A percentile compares a stretch with the other conserved stretches of the same genome.
phyloP scores from a whole-genome alignment of 1,140 invertebrate genomes.

The Philaenus spumarius region DNA sequence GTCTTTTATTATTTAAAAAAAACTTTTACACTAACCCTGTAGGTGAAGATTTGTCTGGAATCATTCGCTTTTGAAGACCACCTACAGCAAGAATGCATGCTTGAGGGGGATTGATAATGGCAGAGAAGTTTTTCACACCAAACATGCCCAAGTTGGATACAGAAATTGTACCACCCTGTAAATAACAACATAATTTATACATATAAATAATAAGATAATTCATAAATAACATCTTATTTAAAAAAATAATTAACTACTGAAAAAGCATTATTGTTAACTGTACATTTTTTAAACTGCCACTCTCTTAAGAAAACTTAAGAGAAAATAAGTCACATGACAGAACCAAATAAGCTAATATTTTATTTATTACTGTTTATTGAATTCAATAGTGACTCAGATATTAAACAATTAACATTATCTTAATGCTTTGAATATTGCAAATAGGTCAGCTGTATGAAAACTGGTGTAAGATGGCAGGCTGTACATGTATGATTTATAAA shows the following conservation, averaged over 20 bases:
- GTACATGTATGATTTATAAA: too few species aligned
- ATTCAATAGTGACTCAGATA: too few species aligned
- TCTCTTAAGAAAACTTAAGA: too few species aligned
- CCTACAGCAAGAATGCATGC: slow-evolving; percentile 61
- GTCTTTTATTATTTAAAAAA: neutral
- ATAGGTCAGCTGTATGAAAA: too few species aligned
- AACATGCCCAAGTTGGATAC: slow-evolving; percentile 99
- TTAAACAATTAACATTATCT: too few species aligned
- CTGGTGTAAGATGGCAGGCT: too few species aligned
- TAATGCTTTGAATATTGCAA: too few species aligned
- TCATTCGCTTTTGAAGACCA: slow-evolving; percentile 3
- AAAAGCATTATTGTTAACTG: neutral
- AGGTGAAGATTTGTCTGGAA: too few species aligned
- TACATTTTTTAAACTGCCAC: too few species aligned
- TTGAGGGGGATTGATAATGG: slow-evolving; percentile 89
- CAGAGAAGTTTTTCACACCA: slow-evolving; percentile 78
- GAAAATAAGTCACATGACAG: too few species aligned
- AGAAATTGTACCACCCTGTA: slow-evolving; percentile 76
- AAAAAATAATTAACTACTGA: neutral
- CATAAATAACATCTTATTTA: neutral
- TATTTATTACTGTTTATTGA: too few species aligned
- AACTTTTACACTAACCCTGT: slow-evolving; percentile 1
- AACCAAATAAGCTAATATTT: too few species aligned
- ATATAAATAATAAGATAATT: slow-evolving; percentile 13
- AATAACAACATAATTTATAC: slow-evolving; percentile 53